Base-by-base conservation (phyloP, 2,888 invertebrate genomes). In the Frankliniella intonsa region DNA sequence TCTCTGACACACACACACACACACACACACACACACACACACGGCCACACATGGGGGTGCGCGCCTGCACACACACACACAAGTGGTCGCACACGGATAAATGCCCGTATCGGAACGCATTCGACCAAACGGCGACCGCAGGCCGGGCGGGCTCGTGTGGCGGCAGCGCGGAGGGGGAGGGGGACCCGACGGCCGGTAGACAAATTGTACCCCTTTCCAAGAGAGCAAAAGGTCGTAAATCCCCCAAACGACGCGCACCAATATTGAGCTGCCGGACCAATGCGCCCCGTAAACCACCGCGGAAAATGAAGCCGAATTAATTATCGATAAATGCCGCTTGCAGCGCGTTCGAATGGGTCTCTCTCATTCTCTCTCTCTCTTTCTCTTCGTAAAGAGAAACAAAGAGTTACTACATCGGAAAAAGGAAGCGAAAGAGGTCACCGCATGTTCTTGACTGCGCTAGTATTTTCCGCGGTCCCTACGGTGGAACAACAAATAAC, bases 271-370 rank as follows among this genome's bases (percentile, higher is more conserved):
- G 69, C 62, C 62, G 62, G 62, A 62, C 62, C 62, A 62, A n/a
- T 25, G 25, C 25, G 69, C 22, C 1, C 69, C 69, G 25, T 76
- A 76, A 76, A 76, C 22, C 69, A 76, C 69, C 22, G 69, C 69
- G 22, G 69, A 25, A 25, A 76, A 76, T 76, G 69, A 76, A 76
- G 69, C 69, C 69, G 69, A 76, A 76, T 76, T 76, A 76, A 76
- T 76, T 76, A 22, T 76, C 69, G 69, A 76, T 76, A 76, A 76
- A 76, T 22, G 69, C 22, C 12, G 19, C 38, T 38, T 38, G 38
- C 38, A 38, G 3, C 3, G 38, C 38, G 38, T 38, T 5, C 38
- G 38, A 38, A 38, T 38, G 38, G 38, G 38, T 38, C 17, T 14
- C 19, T 0, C 17, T 62, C 17, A 10, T 3, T 17, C 14, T 3